Conservation (phyloP, 2,113 vertebrate genomes). For the Fulica atra region DNA sequence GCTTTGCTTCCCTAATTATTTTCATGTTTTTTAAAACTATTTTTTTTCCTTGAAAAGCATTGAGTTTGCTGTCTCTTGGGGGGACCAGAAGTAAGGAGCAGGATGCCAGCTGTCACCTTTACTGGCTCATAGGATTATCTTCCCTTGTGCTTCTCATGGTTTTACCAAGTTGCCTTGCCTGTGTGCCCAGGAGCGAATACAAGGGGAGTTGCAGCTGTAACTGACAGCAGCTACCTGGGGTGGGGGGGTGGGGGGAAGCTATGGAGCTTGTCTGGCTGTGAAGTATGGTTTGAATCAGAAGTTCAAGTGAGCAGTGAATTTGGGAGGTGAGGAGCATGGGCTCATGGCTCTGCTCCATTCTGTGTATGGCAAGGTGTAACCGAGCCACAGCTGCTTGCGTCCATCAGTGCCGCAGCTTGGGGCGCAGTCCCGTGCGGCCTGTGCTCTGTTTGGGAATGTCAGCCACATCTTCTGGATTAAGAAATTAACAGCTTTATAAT, state of each 20-base stretch:
- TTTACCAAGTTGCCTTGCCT: not conserved
- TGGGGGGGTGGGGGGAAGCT: not conserved
- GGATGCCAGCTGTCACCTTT: not conserved
- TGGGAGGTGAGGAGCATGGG: not conserved
- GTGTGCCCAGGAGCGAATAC: not conserved
- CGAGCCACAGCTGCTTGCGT: accelerated
- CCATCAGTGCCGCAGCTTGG: accelerated
- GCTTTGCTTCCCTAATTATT: not conserved
- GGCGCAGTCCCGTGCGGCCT: accelerated
- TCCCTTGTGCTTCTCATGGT: not conserved
- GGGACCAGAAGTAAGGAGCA: not conserved
- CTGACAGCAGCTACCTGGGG: not conserved
- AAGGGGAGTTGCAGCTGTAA: not conserved
- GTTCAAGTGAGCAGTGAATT: not conserved
- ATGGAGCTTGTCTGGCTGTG: not conserved
- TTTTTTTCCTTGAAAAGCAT: not conserved
- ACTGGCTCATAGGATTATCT: not conserved
- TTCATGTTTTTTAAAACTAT: too few relatives aligned
- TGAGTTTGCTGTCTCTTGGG: not conserved
- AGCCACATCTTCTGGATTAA: not conserved
- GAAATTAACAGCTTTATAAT: not conserved
- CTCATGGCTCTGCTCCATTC: not conserved
- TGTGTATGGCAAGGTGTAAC: too few relatives aligned
- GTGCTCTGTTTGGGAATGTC: not conserved
- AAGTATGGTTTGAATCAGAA: not conserved